Evolutionary conservation across 92 coral and sea anemone species (phyloP).

Genomic region (Phymanthus crucifer): DNA sequence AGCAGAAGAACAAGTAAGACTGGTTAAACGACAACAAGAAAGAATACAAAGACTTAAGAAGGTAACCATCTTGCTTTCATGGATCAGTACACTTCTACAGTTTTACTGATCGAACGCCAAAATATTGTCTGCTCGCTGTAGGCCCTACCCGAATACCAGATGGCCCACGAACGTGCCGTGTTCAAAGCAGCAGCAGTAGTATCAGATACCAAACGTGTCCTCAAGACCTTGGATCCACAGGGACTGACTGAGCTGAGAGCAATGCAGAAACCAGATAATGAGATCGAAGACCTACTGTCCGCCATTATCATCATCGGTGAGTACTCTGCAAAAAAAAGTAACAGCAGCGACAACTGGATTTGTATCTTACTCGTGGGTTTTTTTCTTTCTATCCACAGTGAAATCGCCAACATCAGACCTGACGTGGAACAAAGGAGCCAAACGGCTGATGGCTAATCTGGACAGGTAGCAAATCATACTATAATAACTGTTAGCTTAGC

Average conservation of each 20-base stretch:
- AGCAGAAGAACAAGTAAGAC: slow-evolving; percentile 93
- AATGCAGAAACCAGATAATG: slow-evolving; percentile 95
- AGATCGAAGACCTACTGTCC: slow-evolving; percentile 95
- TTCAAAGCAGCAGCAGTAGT: slow-evolving; percentile 98
- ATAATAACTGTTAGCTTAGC: background rate
- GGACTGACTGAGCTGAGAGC: slow-evolving; percentile 92
- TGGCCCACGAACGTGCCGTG: slow-evolving; percentile 96
- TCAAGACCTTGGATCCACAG: slow-evolving; percentile 71
- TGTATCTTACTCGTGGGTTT: background rate
- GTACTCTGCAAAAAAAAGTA: background rate
- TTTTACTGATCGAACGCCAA: background rate
- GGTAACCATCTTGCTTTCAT: slow-evolving; percentile 45
- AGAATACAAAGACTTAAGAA: slow-evolving; percentile 85
- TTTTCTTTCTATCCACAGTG: slow-evolving; percentile 43
- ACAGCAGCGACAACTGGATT: background rate
- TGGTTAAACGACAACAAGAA: slow-evolving; percentile 85
- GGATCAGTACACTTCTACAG: too few relatives aligned
- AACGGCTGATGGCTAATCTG: slow-evolving; percentile 97
- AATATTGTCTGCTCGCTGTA: slow-evolving; percentile 14
- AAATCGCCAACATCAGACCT: slow-evolving; percentile 95
- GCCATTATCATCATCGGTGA: slow-evolving; percentile 95
- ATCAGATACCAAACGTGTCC: slow-evolving; percentile 83
- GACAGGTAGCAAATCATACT: slow-evolving; percentile 63
- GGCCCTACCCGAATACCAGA: slow-evolving; percentile 95
- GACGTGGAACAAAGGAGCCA: slow-evolving; percentile 99